Percentiles rank a stretch among this genome's conserved stretches.
phyloP scores from a whole-genome alignment of 2,888 invertebrate genomes.

The Dyspetes luteomarginatus region DNA sequence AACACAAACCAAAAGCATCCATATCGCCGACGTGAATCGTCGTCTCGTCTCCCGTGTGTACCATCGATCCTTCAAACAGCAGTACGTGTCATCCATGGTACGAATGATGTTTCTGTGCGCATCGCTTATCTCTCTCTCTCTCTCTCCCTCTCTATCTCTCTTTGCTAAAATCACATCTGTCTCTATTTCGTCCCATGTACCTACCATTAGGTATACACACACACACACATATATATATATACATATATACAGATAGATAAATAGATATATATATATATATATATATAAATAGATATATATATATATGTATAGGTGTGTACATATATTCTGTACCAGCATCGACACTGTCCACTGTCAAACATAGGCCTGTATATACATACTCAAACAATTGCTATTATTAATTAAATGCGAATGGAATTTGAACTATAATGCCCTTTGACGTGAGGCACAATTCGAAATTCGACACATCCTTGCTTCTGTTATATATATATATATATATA shows the following conservation, averaged over 20 bases:
- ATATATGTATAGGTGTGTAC: conserved; percentile 54
- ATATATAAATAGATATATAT: conserved; percentile 55
- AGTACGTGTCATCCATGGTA: conserved; percentile 69
- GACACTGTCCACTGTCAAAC: background rate
- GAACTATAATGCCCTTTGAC: conserved; percentile 5
- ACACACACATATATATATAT: conserved; percentile 64
- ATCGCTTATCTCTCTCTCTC: conserved; percentile 66
- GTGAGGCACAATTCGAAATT: conserved; percentile 11
- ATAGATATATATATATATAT: conserved; percentile 60
- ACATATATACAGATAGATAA: conserved; percentile 59
- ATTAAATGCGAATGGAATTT: conserved; percentile 19
- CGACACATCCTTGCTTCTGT: conserved; percentile 2
- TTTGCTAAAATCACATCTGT: conserved; percentile 45
- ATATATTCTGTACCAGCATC: background rate
- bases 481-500: background rate
- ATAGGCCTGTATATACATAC: background rate
- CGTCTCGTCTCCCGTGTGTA: conserved; percentile 38
- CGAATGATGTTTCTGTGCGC: conserved; percentile 67
- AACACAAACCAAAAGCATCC: conserved; percentile 35
- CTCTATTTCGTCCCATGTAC: conserved; percentile 55
- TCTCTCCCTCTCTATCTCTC: conserved; percentile 54
- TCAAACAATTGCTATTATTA: conserved; percentile 27
- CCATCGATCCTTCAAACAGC: conserved; percentile 66
- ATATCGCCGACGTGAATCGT: conserved; percentile 41
- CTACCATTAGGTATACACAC: conserved; percentile 31